Percentiles rank a stretch among this genome's conserved stretches.
Evolutionary conservation across 2,797 vertebrate species (phyloP).

Genomic region (Aulostomus chinensis): DNA sequence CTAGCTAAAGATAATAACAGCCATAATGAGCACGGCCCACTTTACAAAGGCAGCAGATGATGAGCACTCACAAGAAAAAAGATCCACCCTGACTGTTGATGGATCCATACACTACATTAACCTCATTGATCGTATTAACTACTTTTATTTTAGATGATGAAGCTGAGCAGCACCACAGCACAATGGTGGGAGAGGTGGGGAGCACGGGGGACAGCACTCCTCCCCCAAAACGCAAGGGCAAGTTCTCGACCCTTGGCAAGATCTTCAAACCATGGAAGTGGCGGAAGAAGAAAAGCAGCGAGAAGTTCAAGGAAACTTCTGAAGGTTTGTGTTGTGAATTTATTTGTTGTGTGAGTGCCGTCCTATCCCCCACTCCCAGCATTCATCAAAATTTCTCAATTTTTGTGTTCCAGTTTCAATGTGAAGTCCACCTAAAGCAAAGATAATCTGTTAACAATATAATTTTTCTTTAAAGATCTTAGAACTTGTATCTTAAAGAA

Average conservation of each 20-base stretch:
- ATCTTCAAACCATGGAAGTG: constrained; percentile 99
- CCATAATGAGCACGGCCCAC: constrained; percentile 30
- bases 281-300: constrained; percentile 98
- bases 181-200: constrained; percentile 83
- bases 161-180: constrained; percentile 78
- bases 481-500: constrained; percentile 8
- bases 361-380: no score
- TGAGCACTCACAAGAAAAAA: no score
- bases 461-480: constrained; percentile 15
- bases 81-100: constrained; percentile 1
- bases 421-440: constrained; percentile 4
- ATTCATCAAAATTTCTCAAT: constrained; percentile 32
- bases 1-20: constrained; percentile 65
- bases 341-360: constrained; percentile 11
- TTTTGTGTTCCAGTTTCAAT: constrained; percentile 16
- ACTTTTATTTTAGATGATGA: constrained; percentile 78
- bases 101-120: no score
- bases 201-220: constrained; percentile 86
- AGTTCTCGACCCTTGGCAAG: constrained; percentile 95
- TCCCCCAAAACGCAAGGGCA: constrained; percentile 93
- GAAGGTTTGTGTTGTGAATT: constrained; percentile 84
- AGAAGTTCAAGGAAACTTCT: constrained; percentile 96
- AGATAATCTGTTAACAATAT: constrained; percentile 18
- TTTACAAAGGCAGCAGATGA: constrained; percentile 27
- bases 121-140: no score